Base-by-base conservation (phyloP, 2,113 vertebrate genomes). In the Urocynchramus pylzowi region DNA sequence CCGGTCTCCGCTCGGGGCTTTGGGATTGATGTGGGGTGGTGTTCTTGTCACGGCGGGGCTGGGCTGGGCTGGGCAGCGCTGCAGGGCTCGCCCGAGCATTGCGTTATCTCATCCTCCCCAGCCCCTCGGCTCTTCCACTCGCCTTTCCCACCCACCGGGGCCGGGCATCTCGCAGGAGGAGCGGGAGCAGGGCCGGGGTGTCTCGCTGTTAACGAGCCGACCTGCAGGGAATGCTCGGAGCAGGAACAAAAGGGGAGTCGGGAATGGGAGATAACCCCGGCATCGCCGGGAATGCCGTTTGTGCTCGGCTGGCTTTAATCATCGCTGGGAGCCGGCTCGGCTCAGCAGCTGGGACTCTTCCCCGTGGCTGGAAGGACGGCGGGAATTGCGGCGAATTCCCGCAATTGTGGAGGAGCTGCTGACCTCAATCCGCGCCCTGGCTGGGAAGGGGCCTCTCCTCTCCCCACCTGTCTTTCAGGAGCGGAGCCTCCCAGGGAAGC, bases 201-300 rank as follows among this genome's bases (percentile, higher is more conserved):
- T 54, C 44, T 90, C 0, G 8, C 37, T 53, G 7, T 35, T 57
- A 8, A 11, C 37, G 52, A 27, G 2, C 80, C 2, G 4, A 84
- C 22, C 60, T 78, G 52, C 37, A 3, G 11, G 69, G 24, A 31
- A 13, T 10, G 65, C 52, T 84, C 4, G 4, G 47, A 67, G 44
- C 35, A 26, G 39, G 93, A 94, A 96, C 87, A 94, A 87, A 89
- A 87, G 84, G 27, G 74, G 44, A 56, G 39, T 28, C 4, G 63
- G 37, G 41, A 49, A 33, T 11, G 76, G 41, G 7, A 10, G 84
- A 18, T 28, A 83, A 47, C 54, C 30, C 6, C 0, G 18, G 75
- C 30, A 91, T 53, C 11, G 7, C 26, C 3, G 13, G 41, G 39
- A 57, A 18, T 75, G 63, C 6, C 9, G 3, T 59, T 42, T 68